phyloP scores from a whole-genome alignment of 1,140 invertebrate species.

The Vollenhovia emeryi region DNA sequence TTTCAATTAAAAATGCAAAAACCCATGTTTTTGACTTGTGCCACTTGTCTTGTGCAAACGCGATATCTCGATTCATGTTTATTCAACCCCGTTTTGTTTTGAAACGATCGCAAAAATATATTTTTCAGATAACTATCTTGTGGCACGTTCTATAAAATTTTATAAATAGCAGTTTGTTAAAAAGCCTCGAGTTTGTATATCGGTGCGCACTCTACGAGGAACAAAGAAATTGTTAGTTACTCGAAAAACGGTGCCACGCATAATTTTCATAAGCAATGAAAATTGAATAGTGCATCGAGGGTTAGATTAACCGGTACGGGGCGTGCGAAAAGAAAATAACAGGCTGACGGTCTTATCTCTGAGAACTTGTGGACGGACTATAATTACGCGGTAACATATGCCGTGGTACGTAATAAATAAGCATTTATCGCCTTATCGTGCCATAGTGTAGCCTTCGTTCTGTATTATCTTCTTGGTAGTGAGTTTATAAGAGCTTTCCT shows the following conservation, averaged over 20 bases:
- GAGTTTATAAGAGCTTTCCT: slow-evolving; percentile 7
- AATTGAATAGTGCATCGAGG: slow-evolving; percentile 42
- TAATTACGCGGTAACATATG: slow-evolving; percentile 55
- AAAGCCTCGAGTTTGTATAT: not conserved
- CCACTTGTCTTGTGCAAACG: too few relatives aligned
- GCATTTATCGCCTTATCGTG: slow-evolving; percentile 58
- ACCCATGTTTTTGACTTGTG: too few relatives aligned
- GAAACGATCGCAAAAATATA: not conserved
- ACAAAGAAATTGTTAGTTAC: not conserved
- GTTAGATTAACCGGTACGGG: not conserved
- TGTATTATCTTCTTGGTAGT: slow-evolving; percentile 11
- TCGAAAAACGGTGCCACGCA: not conserved
- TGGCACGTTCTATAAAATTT: not conserved
- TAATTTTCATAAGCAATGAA: slow-evolving; percentile 44
- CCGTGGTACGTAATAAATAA: slow-evolving; percentile 53
- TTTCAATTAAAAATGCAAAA: too few relatives aligned
- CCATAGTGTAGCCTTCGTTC: slow-evolving; percentile 20
- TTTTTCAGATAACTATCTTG: not conserved
- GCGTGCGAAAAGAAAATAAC: slow-evolving; percentile 64
- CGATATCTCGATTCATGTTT: not conserved
- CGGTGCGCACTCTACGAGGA: not conserved
- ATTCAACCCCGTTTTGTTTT: not conserved
- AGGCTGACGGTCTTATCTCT: slow-evolving; percentile 50
- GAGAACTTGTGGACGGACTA: slow-evolving; percentile 58
- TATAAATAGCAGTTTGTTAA: not conserved